Evolutionary conservation across 2,113 vertebrate genomes (phyloP), one percentile per base, ranked within the genome.

Genomic region (Coturnix japonica): DNA sequence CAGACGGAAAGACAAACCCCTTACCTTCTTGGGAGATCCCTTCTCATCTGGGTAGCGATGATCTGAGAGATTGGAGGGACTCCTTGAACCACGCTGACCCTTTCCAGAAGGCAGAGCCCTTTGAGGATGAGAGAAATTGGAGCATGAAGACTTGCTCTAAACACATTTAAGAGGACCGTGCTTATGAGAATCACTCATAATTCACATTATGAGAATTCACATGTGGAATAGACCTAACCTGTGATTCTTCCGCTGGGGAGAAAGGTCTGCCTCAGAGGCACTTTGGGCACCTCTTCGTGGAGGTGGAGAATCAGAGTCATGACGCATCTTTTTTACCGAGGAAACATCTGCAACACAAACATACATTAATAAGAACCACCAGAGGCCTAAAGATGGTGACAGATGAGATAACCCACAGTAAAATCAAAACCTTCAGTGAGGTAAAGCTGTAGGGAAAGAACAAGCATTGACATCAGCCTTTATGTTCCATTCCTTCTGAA

Each of bases 131-230:
- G 93, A 97, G 0, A 92, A 84, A 46, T 88, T 96, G 0, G 97
- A 98, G 61, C 97, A 98, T 21, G 98, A 96, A 39, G 90, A 88
- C 1, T 1, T 54, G 56, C 97, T 97, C 51, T 14, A 89, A 51
- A 78, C 95, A 78, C 93, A 97, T 51, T 97, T 93, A 7, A 96
- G 97, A 41, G 98, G 97, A 11, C 95, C 98, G 10, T 95, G 86
- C 87, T 98, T 97, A 1, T 97, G 97, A 15, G 97, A 98, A 30
- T 25, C 63, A 1, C 1, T 67, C n/a, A n/a, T n/a, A n/a, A n/a
- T n/a, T n/a, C n/a, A n/a, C n/a, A n/a, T n/a, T n/a, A n/a, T n/a
- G n/a, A n/a, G n/a, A n/a, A n/a, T n/a, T n/a, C n/a, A n/a, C n/a
- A n/a, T n/a, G 44, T 4, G 82, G 5, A 13, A 78, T 4, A 1